Evolutionary conservation across 2,113 vertebrate genomes (phyloP).

Genomic region (Stigmatopora nigra): DNA sequence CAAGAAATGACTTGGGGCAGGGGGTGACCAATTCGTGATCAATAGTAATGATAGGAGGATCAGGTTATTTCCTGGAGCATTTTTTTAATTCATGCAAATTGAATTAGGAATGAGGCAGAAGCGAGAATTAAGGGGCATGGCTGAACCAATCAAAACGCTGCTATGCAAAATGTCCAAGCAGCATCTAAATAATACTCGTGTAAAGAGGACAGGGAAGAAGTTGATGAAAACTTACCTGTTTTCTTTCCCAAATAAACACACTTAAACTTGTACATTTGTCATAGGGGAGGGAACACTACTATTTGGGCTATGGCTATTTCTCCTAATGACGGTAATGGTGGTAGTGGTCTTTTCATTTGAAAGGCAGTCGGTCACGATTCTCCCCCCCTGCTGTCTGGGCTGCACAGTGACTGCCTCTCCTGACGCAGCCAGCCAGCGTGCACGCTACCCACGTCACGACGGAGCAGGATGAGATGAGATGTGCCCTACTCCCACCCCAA

Average conservation of each 20-base stretch:
- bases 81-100: not conserved
- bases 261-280: not conserved
- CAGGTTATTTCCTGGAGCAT: constrained; percentile 20
- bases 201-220: constrained; percentile 42
- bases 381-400: constrained; percentile 87
- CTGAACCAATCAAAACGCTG: not conserved
- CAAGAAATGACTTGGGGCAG: not conserved
- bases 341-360: constrained; percentile 74
- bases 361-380: constrained; percentile 98
- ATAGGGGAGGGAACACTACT: not conserved
- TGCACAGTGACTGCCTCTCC: constrained; percentile 95
- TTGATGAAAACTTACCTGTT: constrained; percentile 1
- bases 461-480: constrained; percentile 65
- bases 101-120: not conserved
- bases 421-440: constrained; percentile 94
- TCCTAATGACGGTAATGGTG: not conserved
- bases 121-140: not conserved
- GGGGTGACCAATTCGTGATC: constrained; percentile 77
- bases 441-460: constrained; percentile 98
- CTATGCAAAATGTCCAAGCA: not conserved
- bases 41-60: constrained; percentile 37
- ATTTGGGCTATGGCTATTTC: not conserved
- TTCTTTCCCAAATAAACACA: not conserved
- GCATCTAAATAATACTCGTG: constrained; percentile 57
- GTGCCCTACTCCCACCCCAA: not conserved